phyloP scores from a whole-genome alignment of 2,888 invertebrate species.

The Nyleta sp. region DNA sequence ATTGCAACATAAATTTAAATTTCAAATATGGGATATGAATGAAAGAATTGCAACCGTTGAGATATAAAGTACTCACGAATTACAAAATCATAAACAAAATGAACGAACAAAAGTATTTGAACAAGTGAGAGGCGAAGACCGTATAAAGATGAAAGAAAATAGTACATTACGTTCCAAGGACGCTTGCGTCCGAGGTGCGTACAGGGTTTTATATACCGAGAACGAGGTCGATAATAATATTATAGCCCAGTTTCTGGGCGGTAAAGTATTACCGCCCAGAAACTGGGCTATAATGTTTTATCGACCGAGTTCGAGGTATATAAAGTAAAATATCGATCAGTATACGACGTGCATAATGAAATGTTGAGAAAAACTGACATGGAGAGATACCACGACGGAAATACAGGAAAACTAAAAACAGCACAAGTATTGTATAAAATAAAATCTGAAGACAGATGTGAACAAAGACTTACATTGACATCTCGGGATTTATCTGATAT shows the following conservation, averaged over 20 bases:
- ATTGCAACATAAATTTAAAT: constrained; percentile 8
- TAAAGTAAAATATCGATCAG: background rate
- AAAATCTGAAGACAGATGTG: constrained; percentile 23
- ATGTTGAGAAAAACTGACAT: background rate
- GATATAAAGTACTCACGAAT: background rate
- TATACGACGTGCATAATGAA: constrained; percentile 5
- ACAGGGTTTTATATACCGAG: too few relatives aligned
- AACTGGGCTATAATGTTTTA: too few relatives aligned
- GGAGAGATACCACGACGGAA: constrained; percentile 24
- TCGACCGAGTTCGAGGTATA: too few relatives aligned
- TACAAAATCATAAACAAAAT: background rate
- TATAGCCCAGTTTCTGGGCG: too few relatives aligned
- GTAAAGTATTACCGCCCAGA: too few relatives aligned
- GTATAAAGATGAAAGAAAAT: constrained; percentile 7
- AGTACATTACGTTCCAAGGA: too few relatives aligned
- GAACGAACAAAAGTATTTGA: background rate
- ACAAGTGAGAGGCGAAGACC: constrained; percentile 23
- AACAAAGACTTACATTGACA: constrained; percentile 7
- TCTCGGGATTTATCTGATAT: constrained; percentile 12
- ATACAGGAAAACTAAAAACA: background rate
- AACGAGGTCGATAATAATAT: too few relatives aligned
- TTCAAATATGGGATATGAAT: constrained; percentile 6
- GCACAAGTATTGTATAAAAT: constrained; percentile 22
- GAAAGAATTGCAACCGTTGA: background rate
- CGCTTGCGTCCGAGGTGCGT: too few relatives aligned